phyloP scores from a whole-genome alignment of 2,113 vertebrate species.

The Microtus ochrogaster region DNA sequence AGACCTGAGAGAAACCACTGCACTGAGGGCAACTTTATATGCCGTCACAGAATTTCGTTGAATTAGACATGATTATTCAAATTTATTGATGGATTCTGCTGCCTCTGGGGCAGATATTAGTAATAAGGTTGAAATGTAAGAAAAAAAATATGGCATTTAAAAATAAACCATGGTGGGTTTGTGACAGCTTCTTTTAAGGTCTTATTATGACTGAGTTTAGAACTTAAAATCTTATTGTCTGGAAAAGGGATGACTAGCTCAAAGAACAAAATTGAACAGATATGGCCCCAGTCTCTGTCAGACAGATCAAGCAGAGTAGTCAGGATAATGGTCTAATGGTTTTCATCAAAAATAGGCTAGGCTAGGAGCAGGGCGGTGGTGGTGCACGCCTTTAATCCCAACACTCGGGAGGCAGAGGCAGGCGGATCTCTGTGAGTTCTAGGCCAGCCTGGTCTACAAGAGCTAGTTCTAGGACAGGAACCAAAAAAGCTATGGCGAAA shows the following conservation, averaged over 20 bases:
- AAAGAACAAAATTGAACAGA: background rate
- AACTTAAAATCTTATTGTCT: background rate
- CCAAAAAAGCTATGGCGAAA: too few relatives aligned
- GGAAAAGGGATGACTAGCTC: background rate
- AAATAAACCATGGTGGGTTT: background rate
- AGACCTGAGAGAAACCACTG: too few relatives aligned
- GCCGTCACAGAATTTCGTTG: background rate
- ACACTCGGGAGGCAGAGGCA: too few relatives aligned
- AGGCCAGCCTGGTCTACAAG: too few relatives aligned
- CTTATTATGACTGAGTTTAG: background rate
- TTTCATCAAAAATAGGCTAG: background rate
- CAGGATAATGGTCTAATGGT: background rate
- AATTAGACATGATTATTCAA: background rate
- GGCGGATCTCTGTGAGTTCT: too few relatives aligned
- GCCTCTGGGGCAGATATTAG: background rate
- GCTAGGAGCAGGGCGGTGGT: background rate
- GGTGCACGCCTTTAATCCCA: too few relatives aligned
- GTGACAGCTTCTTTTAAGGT: background rate
- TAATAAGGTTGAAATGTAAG: background rate
- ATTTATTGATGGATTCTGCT: background rate
- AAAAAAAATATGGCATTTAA: background rate
- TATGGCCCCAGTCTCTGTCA: background rate
- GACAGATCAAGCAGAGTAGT: background rate
- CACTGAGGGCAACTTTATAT: background rate
- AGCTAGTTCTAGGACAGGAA: too few relatives aligned